Conservation (phyloP, 2,113 vertebrate species). For the Podarcis raffonei region DNA sequence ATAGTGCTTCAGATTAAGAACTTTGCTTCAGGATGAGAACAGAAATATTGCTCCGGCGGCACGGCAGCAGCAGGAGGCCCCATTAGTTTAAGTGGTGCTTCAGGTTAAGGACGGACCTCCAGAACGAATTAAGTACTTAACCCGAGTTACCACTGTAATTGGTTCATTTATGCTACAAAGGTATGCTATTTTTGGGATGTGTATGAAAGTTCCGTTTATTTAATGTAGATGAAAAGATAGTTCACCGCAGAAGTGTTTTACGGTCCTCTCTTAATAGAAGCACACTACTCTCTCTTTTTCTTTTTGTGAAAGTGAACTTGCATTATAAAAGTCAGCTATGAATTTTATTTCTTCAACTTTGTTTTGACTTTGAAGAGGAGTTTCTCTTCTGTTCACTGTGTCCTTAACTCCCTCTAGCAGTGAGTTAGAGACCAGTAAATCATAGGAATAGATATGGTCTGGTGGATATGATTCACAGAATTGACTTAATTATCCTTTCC, state of each 20-base stretch:
- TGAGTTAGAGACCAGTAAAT: conserved; percentile 26
- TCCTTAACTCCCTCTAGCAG: neutral
- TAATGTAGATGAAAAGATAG: neutral
- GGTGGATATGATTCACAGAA: conserved; percentile 46
- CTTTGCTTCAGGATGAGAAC: too few species aligned
- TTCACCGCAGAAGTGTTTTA: neutral
- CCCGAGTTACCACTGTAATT: neutral
- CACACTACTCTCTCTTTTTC: conserved; percentile 4
- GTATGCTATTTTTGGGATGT: neutral
- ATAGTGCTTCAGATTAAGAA: too few species aligned
- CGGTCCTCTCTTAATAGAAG: neutral
- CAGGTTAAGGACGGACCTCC: too few species aligned
- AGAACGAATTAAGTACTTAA: too few species aligned
- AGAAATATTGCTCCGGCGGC: too few species aligned
- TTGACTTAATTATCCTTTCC: conserved; percentile 46
- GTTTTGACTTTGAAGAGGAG: conserved; percentile 7
- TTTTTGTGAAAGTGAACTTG: conserved; percentile 2
- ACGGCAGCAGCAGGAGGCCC: too few species aligned
- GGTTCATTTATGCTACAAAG: neutral
- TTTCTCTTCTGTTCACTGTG: accelerated
- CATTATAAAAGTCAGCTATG: neutral
- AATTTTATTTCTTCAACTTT: neutral
- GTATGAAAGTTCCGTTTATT: neutral
- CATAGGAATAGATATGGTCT: conserved; percentile 42
- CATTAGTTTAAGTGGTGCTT: too few species aligned